A percentile compares a stretch with the other conserved stretches of the same genome.
Conservation (phyloP, 2,797 vertebrate genomes). For the Diplodus sargus region DNA sequence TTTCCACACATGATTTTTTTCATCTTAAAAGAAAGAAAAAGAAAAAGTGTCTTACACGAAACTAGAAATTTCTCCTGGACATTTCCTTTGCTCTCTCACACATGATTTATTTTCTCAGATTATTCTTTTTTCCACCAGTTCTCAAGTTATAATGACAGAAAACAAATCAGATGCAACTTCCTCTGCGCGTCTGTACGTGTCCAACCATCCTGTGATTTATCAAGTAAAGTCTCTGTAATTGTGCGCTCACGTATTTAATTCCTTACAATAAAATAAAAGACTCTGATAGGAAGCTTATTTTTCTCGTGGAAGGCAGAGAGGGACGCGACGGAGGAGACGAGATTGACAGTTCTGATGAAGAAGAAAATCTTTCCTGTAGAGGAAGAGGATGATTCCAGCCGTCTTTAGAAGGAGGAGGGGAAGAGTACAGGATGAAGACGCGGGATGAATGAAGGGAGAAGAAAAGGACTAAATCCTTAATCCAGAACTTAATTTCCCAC, state of each 20-base stretch:
- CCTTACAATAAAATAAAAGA: background rate
- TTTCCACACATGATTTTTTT: no score
- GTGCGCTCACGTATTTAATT: background rate
- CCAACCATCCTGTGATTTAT: background rate
- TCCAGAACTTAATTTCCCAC: slow-evolving; percentile 45
- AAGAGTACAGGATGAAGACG: slow-evolving; percentile 42
- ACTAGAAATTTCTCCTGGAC: no score
- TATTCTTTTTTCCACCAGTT: no score
- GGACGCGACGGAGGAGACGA: background rate
- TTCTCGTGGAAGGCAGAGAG: background rate
- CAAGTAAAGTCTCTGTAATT: background rate
- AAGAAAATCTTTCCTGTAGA: slow-evolving; percentile 9
- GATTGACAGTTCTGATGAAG: slow-evolving; percentile 17
- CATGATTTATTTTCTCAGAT: no score
- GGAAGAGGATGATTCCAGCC: slow-evolving; percentile 24
- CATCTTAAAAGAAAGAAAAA: no score
- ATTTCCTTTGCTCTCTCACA: no score
- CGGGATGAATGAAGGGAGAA: slow-evolving; percentile 24
- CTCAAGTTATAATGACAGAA: no score
- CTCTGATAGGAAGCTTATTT: background rate
- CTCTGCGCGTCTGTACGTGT: no score
- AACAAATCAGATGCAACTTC: no score
- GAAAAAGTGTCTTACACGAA: no score
- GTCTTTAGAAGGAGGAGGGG: slow-evolving; percentile 18
- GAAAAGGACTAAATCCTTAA: slow-evolving; percentile 35